phyloP scores from a whole-genome alignment of 2,113 vertebrate genomes.

The Globicephala melas region DNA sequence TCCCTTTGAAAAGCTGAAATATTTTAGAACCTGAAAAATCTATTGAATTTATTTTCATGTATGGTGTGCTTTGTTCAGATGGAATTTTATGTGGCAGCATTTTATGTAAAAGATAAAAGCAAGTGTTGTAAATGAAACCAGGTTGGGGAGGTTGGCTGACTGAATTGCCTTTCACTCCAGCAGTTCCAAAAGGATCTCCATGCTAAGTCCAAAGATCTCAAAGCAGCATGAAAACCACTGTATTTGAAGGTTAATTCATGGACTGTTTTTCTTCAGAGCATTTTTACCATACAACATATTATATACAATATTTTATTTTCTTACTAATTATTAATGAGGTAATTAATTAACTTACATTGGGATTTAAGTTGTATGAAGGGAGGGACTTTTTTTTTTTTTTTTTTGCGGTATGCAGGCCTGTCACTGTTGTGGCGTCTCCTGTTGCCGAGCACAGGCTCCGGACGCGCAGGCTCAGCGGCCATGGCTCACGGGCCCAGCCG shows the following conservation, averaged over 20 bases:
- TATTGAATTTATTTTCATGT: background rate
- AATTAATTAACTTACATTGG: background rate
- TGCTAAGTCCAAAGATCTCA: background rate
- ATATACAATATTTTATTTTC: fast-evolving
- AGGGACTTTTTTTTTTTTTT: background rate
- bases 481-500: too few relatives aligned
- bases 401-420: too few relatives aligned
- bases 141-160: background rate
- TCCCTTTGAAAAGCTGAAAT: background rate
- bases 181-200: background rate
- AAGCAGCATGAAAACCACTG: background rate
- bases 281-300: background rate
- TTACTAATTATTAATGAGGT: background rate
- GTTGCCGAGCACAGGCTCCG: too few relatives aligned
- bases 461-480: too few relatives aligned
- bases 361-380: background rate
- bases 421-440: too few relatives aligned
- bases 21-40: background rate
- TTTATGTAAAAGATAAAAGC: slow-evolving; percentile 3
- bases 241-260: background rate
- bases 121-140: background rate
- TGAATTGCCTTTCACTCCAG: background rate
- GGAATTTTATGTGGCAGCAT: background rate
- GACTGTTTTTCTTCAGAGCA: background rate
- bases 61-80: background rate